Conservation (phyloP, 2,113 vertebrate species). For the Rafetus swinhoei region DNA sequence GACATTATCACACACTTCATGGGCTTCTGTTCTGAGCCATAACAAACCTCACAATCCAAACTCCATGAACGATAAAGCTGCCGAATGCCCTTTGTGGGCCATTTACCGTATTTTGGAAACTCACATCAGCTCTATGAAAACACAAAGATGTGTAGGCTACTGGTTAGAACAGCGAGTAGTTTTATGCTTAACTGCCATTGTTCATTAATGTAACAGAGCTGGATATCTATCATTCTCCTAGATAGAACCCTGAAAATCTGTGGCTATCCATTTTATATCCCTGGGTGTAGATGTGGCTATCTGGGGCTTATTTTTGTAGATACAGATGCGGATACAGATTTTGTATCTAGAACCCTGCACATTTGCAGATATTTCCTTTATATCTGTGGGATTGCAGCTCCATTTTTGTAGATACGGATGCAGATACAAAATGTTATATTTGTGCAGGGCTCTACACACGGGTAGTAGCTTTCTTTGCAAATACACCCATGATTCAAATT, state of each 20-base stretch:
- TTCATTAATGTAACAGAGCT: not conserved
- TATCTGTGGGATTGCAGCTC: too few relatives aligned
- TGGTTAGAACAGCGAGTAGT: not conserved
- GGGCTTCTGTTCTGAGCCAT: conserved; percentile 1
- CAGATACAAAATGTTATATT: too few relatives aligned
- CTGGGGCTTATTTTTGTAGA: too few relatives aligned
- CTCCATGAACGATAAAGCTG: not conserved
- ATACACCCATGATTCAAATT: not conserved
- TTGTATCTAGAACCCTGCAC: too few relatives aligned
- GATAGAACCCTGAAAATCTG: too few relatives aligned
- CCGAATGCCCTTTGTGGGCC: not conserved
- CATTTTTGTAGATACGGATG: too few relatives aligned
- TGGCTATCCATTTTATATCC: too few relatives aligned
- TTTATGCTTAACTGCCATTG: not conserved
- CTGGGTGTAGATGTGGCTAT: too few relatives aligned
- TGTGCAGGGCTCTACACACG: not conserved
- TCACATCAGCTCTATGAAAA: not conserved
- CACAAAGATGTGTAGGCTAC: not conserved
- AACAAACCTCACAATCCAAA: not conserved
- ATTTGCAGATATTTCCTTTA: too few relatives aligned
- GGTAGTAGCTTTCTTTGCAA: not conserved
- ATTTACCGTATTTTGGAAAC: not conserved
- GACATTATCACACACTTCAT: not conserved
- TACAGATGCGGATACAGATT: too few relatives aligned
- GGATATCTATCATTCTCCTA: not conserved